A percentile compares a stretch with the other conserved stretches of the same genome.
Conservation (phyloP, 2,888 invertebrate species). For the Pyrrhosoma nymphula region DNA sequence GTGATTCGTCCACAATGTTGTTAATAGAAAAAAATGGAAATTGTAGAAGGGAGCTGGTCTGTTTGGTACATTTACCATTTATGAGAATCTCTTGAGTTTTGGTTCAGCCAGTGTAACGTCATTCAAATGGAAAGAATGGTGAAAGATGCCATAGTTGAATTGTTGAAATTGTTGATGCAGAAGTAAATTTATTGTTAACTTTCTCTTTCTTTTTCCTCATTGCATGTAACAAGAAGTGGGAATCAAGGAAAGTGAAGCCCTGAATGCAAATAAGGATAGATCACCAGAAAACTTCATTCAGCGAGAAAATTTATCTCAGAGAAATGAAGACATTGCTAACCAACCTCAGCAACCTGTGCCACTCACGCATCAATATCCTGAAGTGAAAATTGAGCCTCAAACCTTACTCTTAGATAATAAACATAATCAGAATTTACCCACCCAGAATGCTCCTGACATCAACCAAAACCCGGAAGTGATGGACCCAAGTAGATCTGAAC, state of each 20-base stretch:
- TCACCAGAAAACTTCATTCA: slow-evolving; percentile 31
- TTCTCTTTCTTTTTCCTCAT: neutral
- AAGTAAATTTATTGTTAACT: neutral
- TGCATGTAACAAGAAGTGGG: neutral
- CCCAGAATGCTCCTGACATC: slow-evolving; percentile 14
- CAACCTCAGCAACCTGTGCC: slow-evolving; percentile 4
- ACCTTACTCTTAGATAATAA: neutral
- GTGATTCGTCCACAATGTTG: too few species aligned
- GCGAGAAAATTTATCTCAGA: neutral
- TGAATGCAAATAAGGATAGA: neutral
- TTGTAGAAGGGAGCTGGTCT: too few species aligned
- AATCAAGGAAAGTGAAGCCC: neutral
- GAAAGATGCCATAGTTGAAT: too few species aligned
- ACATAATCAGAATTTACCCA: neutral
- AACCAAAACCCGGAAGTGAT: neutral
- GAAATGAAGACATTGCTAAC: neutral
- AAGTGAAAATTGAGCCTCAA: neutral
- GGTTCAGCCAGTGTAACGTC: too few species aligned
- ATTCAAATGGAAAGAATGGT: too few species aligned
- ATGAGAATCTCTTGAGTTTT: too few species aligned
- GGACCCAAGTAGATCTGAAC: neutral
- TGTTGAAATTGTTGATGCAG: too few species aligned
- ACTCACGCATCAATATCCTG: neutral
- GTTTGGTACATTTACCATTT: too few species aligned
- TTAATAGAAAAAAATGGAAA: too few species aligned